Percentiles rank a stretch among this genome's conserved stretches.
Conservation (phyloP, 2,888 invertebrate species). For the Danaus chrysippus region DNA sequence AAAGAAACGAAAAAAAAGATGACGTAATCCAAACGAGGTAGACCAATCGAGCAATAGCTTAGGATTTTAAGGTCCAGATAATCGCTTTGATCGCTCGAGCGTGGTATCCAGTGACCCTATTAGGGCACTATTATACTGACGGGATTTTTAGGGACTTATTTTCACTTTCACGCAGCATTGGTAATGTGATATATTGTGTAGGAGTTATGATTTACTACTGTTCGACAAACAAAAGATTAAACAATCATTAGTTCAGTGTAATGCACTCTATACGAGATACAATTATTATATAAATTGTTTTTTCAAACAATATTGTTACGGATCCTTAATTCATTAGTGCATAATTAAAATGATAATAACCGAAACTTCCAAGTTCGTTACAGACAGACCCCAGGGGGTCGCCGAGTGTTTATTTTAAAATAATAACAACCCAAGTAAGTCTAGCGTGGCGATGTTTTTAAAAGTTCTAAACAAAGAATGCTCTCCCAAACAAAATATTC, state of each 20-base stretch:
- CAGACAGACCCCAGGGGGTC: slow-evolving; percentile 3
- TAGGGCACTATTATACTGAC: slow-evolving; percentile 45
- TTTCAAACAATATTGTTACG: background rate
- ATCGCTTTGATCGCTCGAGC: slow-evolving; percentile 57
- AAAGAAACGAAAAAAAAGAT: slow-evolving; percentile 6
- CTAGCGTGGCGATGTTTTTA: slow-evolving; percentile 22
- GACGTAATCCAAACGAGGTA: slow-evolving; percentile 11
- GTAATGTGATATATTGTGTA: slow-evolving; percentile 40
- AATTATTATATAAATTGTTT: too few relatives aligned
- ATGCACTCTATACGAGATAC: too few relatives aligned
- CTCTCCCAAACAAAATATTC: slow-evolving; percentile 24
- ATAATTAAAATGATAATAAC: slow-evolving; percentile 2
- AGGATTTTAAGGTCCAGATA: slow-evolving; percentile 23
- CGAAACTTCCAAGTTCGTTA: background rate
- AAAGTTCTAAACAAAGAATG: slow-evolving; percentile 31
- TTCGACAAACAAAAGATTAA: too few relatives aligned
- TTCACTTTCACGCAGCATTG: slow-evolving; percentile 45
- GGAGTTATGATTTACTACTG: slow-evolving; percentile 16
- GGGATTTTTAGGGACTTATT: slow-evolving; percentile 31
- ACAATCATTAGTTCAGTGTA: too few relatives aligned
- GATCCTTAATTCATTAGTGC: background rate
- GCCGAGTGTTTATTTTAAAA: slow-evolving; percentile 16
- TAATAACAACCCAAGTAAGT: slow-evolving; percentile 22
- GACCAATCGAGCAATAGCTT: slow-evolving; percentile 21
- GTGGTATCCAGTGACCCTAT: slow-evolving; percentile 54